Evolutionary conservation across 2,113 vertebrate genomes (phyloP).

Genomic region (Numida meleagris): DNA sequence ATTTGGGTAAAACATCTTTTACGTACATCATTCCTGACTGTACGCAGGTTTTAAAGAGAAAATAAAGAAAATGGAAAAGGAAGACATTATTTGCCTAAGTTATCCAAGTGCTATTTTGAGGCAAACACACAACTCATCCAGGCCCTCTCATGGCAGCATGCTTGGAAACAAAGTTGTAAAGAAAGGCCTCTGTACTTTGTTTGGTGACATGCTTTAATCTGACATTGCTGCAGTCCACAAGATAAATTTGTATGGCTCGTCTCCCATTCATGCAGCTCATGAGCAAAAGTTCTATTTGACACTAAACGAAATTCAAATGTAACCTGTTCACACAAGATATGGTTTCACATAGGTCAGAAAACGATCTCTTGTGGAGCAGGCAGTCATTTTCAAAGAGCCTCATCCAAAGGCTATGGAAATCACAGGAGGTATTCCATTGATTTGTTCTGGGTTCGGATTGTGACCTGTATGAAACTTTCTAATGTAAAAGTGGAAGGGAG

Average conservation of each 20-base stretch:
- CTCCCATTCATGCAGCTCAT: neutral
- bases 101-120: neutral
- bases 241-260: neutral
- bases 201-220: neutral
- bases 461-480: neutral
- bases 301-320: neutral
- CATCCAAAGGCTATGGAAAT: neutral
- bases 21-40: neutral
- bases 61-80: neutral
- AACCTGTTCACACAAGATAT: neutral
- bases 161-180: neutral
- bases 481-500: neutral
- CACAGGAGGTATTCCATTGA: neutral
- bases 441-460: neutral
- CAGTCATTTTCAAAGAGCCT: neutral
- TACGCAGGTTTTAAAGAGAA: neutral
- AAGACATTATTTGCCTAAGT: neutral
- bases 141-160: rapidly evolving
- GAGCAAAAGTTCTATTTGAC: neutral
- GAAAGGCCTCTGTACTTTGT: neutral
- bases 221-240: too few relatives aligned
- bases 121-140: neutral
- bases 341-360: neutral
- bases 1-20: neutral
- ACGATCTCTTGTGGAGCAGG: neutral